Base-by-base conservation (phyloP, 2,797 vertebrate genomes). In the Glossophaga mutica region DNA sequence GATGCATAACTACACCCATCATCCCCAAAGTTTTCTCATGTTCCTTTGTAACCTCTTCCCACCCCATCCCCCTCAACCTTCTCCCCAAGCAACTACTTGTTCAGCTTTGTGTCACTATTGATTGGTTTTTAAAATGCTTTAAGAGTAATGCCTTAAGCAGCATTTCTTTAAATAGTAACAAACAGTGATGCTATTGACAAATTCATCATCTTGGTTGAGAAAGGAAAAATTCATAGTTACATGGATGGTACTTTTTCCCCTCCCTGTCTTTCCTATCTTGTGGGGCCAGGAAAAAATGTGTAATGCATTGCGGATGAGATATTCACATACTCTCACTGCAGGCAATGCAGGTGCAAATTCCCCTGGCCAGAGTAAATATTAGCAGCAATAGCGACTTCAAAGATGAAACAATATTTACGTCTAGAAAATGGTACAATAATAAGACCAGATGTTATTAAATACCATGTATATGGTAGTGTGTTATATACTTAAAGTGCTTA, bases 1-100 rank as follows among this genome's bases (percentile, higher is more conserved):
- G 10, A 3, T 3, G 1, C 0, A 5, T 3, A 1, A 0, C 4
- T 3, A 0, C 22, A 5, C 10, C 15, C 29, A 1, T 14, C 10
- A 15, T 10, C 39, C 39, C 21, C 7, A 4, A 44, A n/a, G 7
- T 10, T 24, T 55, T n/a, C 24, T 24, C 4, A 0, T 10, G 21
- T 1, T 29, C 6, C 6, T 18, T 37, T 2, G 26, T 39, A 21
- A 14, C 14, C 16, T 8, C 26, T 9, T 8, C 5, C 16, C 3
- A 5, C 26, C 3, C 0, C 24, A 2, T 4, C 18, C 32, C 1
- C 21, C 19, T 16, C 2, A 3, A 0, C 6, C 22, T 1, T 10
- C 4, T 34, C 29, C 59, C 29, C 7, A 12, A 86, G 50, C 10
- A 73, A 24, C 5, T 37, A 11, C n/a, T 62, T 18, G 5, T 14